Base-by-base conservation (phyloP, 2,888 invertebrate genomes). In the Shargacucullia verbasci region DNA sequence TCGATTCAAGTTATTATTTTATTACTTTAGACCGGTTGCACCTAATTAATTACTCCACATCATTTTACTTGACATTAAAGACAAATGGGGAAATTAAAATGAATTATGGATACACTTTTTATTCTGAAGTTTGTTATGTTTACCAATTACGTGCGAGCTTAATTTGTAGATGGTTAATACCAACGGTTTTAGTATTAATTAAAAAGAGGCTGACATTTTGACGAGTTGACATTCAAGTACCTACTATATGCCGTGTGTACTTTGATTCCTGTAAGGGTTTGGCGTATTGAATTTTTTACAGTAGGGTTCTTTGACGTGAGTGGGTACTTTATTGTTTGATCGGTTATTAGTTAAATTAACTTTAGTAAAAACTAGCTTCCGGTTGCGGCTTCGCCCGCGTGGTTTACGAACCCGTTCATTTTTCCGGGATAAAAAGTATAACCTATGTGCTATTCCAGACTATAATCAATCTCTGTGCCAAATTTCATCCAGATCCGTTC, bases 11-110 rank as follows among this genome's bases (percentile, higher is more conserved):
- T 20, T 20, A n/a, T 20, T 20, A 20, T 4, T 3, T 4, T 20
- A 20, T 20, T 20, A 4, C 20, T 20, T 31, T 39, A 12, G 6
- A 13, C 10, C 14, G 0, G 31, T n/a, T 15, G 31, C 7, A 35
- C 14, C 29, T 33, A 34, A 55, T 34, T 63, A 56, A 47, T 55
- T 49, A 34, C 7, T 55, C 14, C 37, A 43, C 38, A 43, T 57
- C 8, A 53, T 49, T 55, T 68, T 47, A 45, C 35, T 38, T 58
- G 68, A 58, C 71, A 63, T 71, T 64, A 34, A 0, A 45, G 56
- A 68, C 68, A 60, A 71, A 72, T 43, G 37, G 40, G 31, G 14
- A 67, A 55, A 68, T 64, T 60, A 58, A 63, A 70, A 53, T 58
- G 7, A 57, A 64, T 44, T 38, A 68, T 11, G 46, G 14, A 43